Evolutionary conservation across 2,888 invertebrate genomes (phyloP), one percentile per base, ranked within the genome.

Genomic region (Idaea straminata): DNA sequence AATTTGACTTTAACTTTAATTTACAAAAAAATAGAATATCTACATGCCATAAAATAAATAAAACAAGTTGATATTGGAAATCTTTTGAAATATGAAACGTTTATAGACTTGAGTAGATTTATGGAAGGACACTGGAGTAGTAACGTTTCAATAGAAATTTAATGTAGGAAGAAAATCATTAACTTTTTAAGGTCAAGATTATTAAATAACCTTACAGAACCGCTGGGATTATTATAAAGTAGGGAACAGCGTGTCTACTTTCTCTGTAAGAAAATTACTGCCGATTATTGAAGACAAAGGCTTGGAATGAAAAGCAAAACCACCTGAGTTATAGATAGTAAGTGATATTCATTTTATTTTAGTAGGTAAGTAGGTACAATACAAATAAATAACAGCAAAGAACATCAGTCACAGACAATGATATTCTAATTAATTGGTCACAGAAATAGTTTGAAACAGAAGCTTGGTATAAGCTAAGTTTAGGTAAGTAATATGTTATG

Each of bases 191-290:
- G 47, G 47, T 38, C 38, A 38, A 6, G 13, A 38, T 38, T 6
- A 38, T 38, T 38, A 13, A 38, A 38, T 47, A 47, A 47, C 47
- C 47, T 47, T 10, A 47, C 47, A 3, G 10, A 13, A 47, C 47
- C 13, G 13, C 47, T 7, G 47, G 47, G 65, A 69, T 57, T 62
- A 59, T 65, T 66, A 67, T 65, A 68, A 71, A 25, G 25, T 25
- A 25, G 25, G 25, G 25, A 25, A 25, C 25, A 25, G 25, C 25
- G 64, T 65, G 36, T 62, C 60, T 62, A 71, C 74, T 80, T 76
- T 78, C 74, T 68, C 72, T 73, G 72, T 69, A 67, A 70, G 72
- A 73, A 77, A 78, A 78, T 78, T 77, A 74, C 70, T 73, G 70
- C 66, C 69, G 74, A 73, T 76, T 76, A 74, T 66, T 62, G 73